Conservation (phyloP, 2,797 vertebrate genomes). For the Menidia menidia region DNA sequence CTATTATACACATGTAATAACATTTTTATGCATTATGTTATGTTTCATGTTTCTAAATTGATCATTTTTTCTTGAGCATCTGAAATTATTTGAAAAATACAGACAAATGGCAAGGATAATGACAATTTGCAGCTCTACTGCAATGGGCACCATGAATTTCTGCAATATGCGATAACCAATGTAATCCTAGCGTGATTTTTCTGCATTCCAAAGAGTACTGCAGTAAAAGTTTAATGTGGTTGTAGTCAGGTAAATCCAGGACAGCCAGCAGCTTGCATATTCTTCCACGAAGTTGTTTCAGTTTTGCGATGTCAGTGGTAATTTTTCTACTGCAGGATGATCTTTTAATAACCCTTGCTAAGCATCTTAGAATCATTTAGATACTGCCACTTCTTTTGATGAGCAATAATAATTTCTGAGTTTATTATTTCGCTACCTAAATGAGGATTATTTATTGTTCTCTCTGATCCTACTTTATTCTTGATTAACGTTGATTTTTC, state of each 20-base stretch:
- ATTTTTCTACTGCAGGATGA: neutral
- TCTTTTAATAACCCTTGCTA: neutral
- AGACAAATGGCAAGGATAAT: neutral
- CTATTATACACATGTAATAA: neutral
- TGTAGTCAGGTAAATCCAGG: slow-evolving; percentile 2
- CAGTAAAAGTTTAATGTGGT: slow-evolving; percentile 11
- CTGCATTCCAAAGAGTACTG: slow-evolving; percentile 7
- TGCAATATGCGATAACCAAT: neutral
- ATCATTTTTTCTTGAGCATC: neutral
- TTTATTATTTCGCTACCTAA: too few species aligned
- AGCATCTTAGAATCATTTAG: neutral
- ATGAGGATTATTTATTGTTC: too few species aligned
- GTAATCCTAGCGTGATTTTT: slow-evolving; percentile 11
- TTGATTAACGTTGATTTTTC: too few species aligned
- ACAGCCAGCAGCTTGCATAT: neutral
- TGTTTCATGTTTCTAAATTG: neutral
- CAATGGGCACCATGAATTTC: neutral
- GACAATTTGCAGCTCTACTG: neutral
- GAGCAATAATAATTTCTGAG: neutral
- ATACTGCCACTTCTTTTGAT: slow-evolving; percentile 1
- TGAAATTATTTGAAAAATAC: neutral
- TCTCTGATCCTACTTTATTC: too few species aligned
- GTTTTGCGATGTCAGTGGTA: neutral
- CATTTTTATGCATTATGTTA: neutral
- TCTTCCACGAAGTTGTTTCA: neutral